Evolutionary conservation across 2,797 vertebrate species (phyloP).

Genomic region (Uromys caudimaculatus): DNA sequence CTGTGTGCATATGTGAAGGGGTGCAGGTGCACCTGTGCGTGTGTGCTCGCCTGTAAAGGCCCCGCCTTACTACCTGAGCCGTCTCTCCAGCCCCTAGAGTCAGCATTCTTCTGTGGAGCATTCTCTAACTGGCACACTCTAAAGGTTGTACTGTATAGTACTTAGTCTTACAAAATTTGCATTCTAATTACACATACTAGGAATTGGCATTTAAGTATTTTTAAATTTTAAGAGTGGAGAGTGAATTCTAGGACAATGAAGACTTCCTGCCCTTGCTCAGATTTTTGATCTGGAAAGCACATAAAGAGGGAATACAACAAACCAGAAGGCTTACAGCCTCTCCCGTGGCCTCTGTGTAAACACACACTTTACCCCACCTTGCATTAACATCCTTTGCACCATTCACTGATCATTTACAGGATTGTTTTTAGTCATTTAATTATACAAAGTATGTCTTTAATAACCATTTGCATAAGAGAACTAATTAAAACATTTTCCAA

Average conservation of each 20-base stretch:
- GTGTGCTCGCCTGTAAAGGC: background rate
- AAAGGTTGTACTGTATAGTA: background rate
- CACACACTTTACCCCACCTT: background rate
- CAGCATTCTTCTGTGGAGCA: background rate
- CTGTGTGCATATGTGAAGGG: background rate
- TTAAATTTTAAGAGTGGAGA: background rate
- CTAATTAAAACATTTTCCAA: conserved; percentile 28
- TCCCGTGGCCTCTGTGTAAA: background rate
- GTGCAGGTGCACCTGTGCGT: background rate
- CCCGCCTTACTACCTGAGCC: background rate
- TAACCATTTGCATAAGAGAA: conserved; percentile 15
- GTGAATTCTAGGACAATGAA: background rate
- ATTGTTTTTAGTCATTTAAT: background rate
- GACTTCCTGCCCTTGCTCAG: background rate
- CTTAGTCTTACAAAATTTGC: background rate
- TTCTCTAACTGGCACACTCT: background rate
- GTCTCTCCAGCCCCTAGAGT: background rate
- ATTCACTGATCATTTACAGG: background rate
- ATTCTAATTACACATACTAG: background rate
- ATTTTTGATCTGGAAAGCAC: background rate
- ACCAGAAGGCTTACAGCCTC: background rate
- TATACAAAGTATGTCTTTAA: background rate
- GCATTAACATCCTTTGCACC: background rate
- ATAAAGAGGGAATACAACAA: background rate
- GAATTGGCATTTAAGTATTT: background rate